Base-by-base conservation (phyloP, 2,888 invertebrate species). In the Rhingia campestris region DNA sequence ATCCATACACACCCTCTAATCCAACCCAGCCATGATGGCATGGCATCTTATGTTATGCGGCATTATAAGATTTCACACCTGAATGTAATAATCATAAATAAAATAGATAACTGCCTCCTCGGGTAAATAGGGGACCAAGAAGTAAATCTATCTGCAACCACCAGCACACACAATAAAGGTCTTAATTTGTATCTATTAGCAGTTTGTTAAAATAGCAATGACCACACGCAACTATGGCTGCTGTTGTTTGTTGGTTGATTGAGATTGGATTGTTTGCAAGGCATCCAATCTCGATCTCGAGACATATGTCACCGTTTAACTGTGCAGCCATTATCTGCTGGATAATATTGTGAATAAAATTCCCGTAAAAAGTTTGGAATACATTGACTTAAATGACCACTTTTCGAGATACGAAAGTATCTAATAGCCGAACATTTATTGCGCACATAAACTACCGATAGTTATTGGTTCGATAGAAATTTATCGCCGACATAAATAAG, bases 151-250 rank as follows among this genome's bases (percentile, higher is more conserved):
- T 56, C 12, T 30, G 35, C 66, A 53, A 66, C 4, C 10, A 6
- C 12, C 5, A 33, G n/a, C 39, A 22, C 35, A 37, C 4, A 72
- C 51, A 59, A 54, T 45, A 53, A 53, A 63, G 45, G 10, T 39
- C 76, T 69, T 69, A 76, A 69, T 76, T 76, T 61, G 67, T 76
- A 69, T 76, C 61, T 69, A 69, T 76, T 76, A 76, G 75, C 67
- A 61, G 61, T 76, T 69, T 76, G 75, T 76, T 69, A 76, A 22
- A 45, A 53, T 58, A 14, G 9, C 30, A 51, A 67, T 45, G 10
- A 67, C 67, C 67, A 67, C 76, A 76, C 67, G 58, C 67, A 67
- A 61, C 39, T 49, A 4, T 37, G 32, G 41, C 72, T 59, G 37
- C 37, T 22, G 41, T 58, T 5, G 5, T 39, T 39, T 35, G 14